Conservation (phyloP, 1,140 invertebrate genomes). For the Galleria mellonella region DNA sequence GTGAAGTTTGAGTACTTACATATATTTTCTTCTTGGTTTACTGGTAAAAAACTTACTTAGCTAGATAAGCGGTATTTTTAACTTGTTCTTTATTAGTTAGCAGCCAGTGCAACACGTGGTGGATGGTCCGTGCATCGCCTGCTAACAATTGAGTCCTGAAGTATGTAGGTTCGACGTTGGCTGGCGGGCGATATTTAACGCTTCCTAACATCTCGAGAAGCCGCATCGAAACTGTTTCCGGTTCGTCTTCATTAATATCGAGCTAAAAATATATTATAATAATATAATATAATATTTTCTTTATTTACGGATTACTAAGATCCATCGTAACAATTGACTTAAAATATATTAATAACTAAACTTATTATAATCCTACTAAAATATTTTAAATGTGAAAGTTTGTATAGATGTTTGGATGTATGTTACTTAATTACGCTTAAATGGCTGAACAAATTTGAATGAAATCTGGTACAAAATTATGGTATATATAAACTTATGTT, state of each 20-base stretch:
- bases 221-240: conserved; percentile 56
- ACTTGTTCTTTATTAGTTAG: conserved; percentile 82
- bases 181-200: conserved; percentile 67
- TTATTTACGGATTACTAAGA: too few relatives aligned
- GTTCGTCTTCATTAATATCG: conserved; percentile 62
- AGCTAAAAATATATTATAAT: conserved; percentile 26
- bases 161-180: conserved; percentile 46
- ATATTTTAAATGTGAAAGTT: too few relatives aligned
- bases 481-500: too few relatives aligned
- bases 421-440: too few relatives aligned
- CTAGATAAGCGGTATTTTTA: conserved; percentile 88
- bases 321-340: too few relatives aligned
- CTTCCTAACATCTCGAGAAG: conserved; percentile 67
- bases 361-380: too few relatives aligned
- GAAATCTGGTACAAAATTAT: too few relatives aligned
- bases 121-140: conserved; percentile 84
- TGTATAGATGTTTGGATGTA: too few relatives aligned
- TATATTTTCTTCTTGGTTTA: neutral
- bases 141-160: conserved; percentile 84
- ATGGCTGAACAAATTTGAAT: too few relatives aligned
- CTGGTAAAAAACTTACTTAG: conserved; percentile 59
- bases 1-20: neutral
- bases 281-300: too few relatives aligned
- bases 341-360: too few relatives aligned
- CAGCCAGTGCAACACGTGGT: conserved; percentile 88